phyloP scores from a whole-genome alignment of 2,888 invertebrate species.

The Zele albiditarsus region DNA sequence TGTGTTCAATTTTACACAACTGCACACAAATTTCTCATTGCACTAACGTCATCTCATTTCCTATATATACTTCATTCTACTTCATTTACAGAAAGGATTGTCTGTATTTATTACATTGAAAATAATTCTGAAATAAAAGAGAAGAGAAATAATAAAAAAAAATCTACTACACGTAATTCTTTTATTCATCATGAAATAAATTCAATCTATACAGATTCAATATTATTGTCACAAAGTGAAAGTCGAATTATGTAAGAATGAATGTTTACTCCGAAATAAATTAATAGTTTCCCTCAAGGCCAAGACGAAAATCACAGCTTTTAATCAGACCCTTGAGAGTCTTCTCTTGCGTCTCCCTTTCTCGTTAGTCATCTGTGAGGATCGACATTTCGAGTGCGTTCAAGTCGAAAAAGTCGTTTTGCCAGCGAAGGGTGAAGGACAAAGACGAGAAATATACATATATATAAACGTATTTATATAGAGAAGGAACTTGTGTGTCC shows the following conservation, averaged over 20 bases:
- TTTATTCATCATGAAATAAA: too few relatives aligned
- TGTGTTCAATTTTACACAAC: background rate
- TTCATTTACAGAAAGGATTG: background rate
- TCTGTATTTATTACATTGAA: background rate
- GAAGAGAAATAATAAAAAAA: too few relatives aligned
- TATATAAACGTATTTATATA: slow-evolving; percentile 10
- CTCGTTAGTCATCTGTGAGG: slow-evolving; percentile 41
- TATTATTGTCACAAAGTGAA: background rate
- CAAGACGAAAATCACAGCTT: slow-evolving; percentile 48
- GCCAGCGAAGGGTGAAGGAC: slow-evolving; percentile 30
- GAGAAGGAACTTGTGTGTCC: slow-evolving; percentile 17
- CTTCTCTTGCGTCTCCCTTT: slow-evolving; percentile 20
- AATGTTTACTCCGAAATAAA: slow-evolving; percentile 31
- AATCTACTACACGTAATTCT: too few relatives aligned
- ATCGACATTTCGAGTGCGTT: slow-evolving; percentile 55
- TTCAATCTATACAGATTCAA: background rate
- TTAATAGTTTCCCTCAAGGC: slow-evolving; percentile 47
- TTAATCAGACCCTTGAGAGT: slow-evolving; percentile 57
- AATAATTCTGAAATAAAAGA: background rate
- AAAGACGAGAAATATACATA: slow-evolving; percentile 23
- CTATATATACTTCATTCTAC: background rate
- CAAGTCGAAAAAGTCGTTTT: slow-evolving; percentile 45
- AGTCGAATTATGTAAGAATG: background rate
- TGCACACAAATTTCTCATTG: slow-evolving; percentile 12
- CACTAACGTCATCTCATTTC: background rate